A percentile compares a stretch with the other conserved stretches of the same genome.
Evolutionary conservation across 2,113 vertebrate genomes (phyloP).

Genomic region (Coptodon bakossiorum): DNA sequence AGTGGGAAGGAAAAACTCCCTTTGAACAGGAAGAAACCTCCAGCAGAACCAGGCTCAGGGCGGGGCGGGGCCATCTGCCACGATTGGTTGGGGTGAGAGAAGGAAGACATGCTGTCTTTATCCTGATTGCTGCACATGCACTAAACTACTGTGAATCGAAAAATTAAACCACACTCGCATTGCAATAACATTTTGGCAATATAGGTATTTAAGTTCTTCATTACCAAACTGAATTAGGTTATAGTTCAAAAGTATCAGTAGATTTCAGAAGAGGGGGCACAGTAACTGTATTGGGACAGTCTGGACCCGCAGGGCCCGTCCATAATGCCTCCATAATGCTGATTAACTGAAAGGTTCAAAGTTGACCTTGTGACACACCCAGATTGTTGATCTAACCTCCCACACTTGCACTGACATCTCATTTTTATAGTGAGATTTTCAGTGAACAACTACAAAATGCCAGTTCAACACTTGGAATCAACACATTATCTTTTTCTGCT

Average conservation of each 20-base stretch:
- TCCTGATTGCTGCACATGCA: neutral
- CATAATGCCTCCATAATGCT: neutral
- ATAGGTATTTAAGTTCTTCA: neutral
- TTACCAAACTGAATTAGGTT: neutral
- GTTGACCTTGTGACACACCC: neutral
- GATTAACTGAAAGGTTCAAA: neutral
- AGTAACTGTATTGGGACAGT: neutral
- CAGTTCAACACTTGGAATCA: neutral
- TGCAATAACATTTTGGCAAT: rapidly evolving
- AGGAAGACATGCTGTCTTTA: neutral
- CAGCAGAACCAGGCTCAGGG: neutral
- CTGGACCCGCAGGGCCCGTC: neutral
- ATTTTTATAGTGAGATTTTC: neutral
- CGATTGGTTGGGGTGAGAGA: neutral
- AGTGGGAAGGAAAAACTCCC: neutral
- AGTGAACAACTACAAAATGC: neutral
- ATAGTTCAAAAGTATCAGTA: neutral
- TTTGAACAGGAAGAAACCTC: neutral
- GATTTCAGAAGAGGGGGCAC: neutral
- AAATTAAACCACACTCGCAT: neutral
- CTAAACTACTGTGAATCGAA: neutral
- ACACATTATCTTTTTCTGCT: neutral
- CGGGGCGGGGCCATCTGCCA: rapidly evolving
- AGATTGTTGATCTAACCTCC: neutral
- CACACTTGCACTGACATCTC: neutral